These are phyloP conservation scores for Xyrichtys novacula DNA, from an alignment of 2,797 vertebrate genomes.

Conservation along the genomic window DNA sequence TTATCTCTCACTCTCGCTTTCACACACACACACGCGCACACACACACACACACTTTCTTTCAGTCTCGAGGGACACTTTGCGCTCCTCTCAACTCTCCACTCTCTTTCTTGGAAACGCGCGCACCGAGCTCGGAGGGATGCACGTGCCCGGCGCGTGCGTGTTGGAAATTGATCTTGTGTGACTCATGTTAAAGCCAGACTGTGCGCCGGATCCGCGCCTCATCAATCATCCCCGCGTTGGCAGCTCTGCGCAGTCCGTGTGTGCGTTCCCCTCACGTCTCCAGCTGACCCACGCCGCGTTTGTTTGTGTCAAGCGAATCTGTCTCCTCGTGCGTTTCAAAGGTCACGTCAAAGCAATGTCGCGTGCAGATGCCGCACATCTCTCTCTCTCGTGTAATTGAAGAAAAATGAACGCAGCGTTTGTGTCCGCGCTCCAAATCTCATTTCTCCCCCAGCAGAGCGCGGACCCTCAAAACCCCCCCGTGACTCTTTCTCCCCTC, in stretches of 20 bases:
- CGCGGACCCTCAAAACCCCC: constrained; percentile 44
- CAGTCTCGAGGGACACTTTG: constrained; percentile 52
- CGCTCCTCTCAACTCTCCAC: constrained; percentile 29
- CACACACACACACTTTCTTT: constrained; percentile 23
- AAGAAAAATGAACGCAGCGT: constrained; percentile 43
- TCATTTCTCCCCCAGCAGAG: constrained; percentile 11
- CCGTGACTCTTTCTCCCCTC: constrained; percentile 25
- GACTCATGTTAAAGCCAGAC: constrained; percentile 73
- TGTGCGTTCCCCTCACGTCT: neutral
- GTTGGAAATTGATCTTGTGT: constrained; percentile 68
- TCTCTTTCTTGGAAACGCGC: constrained; percentile 5
- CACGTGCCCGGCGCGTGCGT: constrained; percentile 40
- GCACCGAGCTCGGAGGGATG: constrained; percentile 14
- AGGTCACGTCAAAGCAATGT: constrained; percentile 74
- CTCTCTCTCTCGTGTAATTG: constrained; percentile 24
- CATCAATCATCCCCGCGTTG: constrained; percentile 77
- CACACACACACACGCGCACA: constrained; percentile 3
- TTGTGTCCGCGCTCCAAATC: constrained; percentile 27
- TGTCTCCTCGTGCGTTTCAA: constrained; percentile 68
- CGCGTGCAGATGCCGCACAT: constrained; percentile 59
- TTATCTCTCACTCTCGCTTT: constrained; percentile 1
- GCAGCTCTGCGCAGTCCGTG: constrained; percentile 61
- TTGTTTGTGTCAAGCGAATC: constrained; percentile 56
- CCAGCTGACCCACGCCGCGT: constrained; percentile 57
- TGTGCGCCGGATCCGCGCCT: constrained; percentile 62